A percentile compares a stretch with the other conserved stretches of the same genome.
Conservation (phyloP, 1,140 invertebrate species). For the Drosophila watanabei region DNA sequence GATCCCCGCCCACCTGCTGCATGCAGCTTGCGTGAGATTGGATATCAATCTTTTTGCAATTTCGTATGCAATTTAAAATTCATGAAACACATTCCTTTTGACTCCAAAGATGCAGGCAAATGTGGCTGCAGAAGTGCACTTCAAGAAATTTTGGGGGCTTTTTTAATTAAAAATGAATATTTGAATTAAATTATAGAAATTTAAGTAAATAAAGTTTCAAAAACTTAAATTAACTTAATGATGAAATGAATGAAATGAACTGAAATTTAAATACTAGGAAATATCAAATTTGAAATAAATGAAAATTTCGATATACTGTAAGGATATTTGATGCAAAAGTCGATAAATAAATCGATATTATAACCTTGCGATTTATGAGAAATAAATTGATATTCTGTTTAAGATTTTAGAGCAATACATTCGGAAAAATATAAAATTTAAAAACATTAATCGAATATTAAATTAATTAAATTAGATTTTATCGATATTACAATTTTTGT, state of each 20-base stretch:
- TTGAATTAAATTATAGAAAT: not conserved
- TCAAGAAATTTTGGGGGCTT: not conserved
- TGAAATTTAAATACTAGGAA: not conserved
- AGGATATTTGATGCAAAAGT: not conserved
- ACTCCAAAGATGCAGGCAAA: conserved; percentile 83
- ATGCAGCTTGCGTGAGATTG: conserved; percentile 81
- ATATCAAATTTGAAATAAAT: not conserved
- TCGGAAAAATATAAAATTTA: no score
- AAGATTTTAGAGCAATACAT: no score
- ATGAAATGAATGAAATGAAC: no score
- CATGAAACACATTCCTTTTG: conserved; percentile 85
- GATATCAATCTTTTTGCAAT: conserved; percentile 85
- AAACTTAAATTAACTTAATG: not conserved
- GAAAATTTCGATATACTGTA: not conserved
- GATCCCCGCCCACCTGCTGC: conserved; percentile 68
- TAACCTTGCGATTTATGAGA: no score
- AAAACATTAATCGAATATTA: no score
- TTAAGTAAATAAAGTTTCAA: not conserved
- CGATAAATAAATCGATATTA: not conserved
- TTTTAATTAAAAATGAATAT: not conserved
- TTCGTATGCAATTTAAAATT: conserved; percentile 85
- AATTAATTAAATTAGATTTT: no score
- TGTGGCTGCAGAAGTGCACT: conserved; percentile 40
- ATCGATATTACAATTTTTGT: no score
- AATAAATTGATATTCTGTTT: no score